These are phyloP conservation scores for human DNA, from an alignment of 2,113 vertebrate genomes.

Conservation along the genomic window GRCh38 chr11:78836501-78837000, in stretches of 20 bases:
- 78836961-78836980: neutral
- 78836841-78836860: neutral
- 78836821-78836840: constrained; percentile 18
- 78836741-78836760: constrained; percentile 16
- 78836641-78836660: constrained; percentile 17
- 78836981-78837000: neutral
- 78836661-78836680: constrained; percentile 22
- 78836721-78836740: neutral
- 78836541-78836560: neutral
- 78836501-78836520: neutral
- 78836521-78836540: neutral
- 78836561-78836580: neutral
- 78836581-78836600: neutral
- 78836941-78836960: neutral
- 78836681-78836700: neutral
- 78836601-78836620: neutral
- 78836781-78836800: neutral
- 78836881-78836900: neutral
- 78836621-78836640: neutral
- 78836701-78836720: constrained; percentile 3
- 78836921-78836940: neutral
- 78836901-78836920: neutral
- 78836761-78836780: neutral
- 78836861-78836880: neutral
- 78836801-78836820: neutral